Evolutionary conservation across 2,888 invertebrate genomes (phyloP).

Genomic region (Pimpla rufipes): DNA sequence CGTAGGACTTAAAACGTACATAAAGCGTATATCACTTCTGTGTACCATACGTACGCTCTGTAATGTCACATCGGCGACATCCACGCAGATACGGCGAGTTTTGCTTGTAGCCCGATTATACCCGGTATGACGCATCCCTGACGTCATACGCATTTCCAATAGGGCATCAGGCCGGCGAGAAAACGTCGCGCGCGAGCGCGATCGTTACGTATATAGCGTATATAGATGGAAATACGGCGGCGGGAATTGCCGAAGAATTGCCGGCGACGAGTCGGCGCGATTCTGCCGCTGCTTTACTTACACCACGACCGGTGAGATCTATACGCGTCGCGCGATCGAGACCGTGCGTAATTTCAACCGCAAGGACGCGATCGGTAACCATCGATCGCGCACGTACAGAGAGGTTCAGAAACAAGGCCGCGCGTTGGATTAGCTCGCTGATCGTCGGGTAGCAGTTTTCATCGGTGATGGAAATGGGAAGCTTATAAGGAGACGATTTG

Average conservation of each 20-base stretch:
- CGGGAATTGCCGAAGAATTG: constrained; percentile 68
- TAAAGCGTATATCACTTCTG: neutral
- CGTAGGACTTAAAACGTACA: constrained; percentile 60
- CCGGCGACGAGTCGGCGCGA: constrained; percentile 31
- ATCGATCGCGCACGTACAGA: constrained; percentile 65
- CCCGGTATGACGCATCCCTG: constrained; percentile 76
- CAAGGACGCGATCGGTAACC: constrained; percentile 76
- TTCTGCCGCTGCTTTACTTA: constrained; percentile 19
- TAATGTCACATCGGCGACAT: constrained; percentile 54
- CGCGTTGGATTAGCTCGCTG: constrained; percentile 30
- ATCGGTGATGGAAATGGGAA: constrained; percentile 61
- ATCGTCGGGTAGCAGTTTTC: constrained; percentile 51
- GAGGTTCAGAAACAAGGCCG: constrained; percentile 63
- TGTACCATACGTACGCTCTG: constrained; percentile 28
- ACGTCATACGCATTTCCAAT: constrained; percentile 79
- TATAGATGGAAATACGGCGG: constrained; percentile 47
- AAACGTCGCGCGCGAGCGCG: constrained; percentile 31
- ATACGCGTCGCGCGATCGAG: constrained; percentile 66
- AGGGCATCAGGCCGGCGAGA: constrained; percentile 63
- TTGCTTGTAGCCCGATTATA: constrained; percentile 45
- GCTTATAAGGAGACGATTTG: neutral
- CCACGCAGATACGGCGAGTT: constrained; percentile 45
- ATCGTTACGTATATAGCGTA: constrained; percentile 7
- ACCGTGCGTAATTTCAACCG: constrained; percentile 79
- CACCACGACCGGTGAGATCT: constrained; percentile 42